Conservation (phyloP, 30 jellyfish, hydroid and myxozoan species). For the Aurelia sp. region DNA sequence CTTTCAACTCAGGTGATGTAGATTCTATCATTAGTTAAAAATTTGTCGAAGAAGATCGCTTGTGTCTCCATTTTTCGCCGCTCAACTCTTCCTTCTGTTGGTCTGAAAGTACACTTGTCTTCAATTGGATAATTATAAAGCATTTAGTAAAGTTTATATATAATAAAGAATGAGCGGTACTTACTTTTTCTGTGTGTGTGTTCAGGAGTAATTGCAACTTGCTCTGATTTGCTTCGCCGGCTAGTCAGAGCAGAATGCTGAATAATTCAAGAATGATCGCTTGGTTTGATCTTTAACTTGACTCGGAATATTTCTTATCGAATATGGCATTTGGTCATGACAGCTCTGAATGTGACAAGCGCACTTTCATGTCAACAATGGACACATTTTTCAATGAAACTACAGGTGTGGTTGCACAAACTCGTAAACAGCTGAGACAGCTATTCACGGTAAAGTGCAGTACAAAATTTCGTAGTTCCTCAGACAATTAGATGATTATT, state of each 20-base stretch:
- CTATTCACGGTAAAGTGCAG: neutral
- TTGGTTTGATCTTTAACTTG: neutral
- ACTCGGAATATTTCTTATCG: no score
- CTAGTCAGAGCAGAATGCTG: slow-evolving; percentile 40
- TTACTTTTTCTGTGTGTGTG: slow-evolving; percentile 12
- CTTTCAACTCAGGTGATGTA: no score
- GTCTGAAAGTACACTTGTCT: no score
- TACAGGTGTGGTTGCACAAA: slow-evolving; percentile 59
- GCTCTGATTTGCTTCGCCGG: slow-evolving; percentile 14
- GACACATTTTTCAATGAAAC: slow-evolving; percentile 1
- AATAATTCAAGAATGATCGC: slow-evolving; percentile 39
- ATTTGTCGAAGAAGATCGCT: no score
- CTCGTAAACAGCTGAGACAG: slow-evolving; percentile 24
- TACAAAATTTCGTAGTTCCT: neutral
- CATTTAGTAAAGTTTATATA: no score
- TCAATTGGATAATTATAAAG: no score
- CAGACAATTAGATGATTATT: no score
- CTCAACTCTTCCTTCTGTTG: no score
- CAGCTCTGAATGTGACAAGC: slow-evolving; percentile 23
- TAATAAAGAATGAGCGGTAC: neutral
- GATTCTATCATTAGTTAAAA: no score
- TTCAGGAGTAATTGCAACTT: slow-evolving; percentile 16
- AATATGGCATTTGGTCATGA: slow-evolving; percentile 24
- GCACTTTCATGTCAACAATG: slow-evolving; percentile 8
- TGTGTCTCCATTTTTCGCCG: no score